Base-by-base conservation (phyloP, 2,113 vertebrate species). In the Syngnathus typhle region DNA sequence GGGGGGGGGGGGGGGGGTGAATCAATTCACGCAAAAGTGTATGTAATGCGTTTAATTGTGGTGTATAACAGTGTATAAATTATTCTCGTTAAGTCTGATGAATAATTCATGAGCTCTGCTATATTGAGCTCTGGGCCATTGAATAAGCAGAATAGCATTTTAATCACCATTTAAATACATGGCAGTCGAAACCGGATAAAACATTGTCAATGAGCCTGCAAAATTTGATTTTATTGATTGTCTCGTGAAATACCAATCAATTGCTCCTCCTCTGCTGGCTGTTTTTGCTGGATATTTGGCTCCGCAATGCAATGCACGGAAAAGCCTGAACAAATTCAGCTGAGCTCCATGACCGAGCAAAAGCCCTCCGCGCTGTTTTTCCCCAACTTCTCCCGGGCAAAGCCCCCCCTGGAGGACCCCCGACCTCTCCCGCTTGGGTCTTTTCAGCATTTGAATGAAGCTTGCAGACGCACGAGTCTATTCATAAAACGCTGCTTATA, bases 301-400 rank as follows among this genome's bases (percentile, higher is more conserved):
- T 41, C 10, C 19, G n/a, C n/a, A n/a, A n/a, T 41, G 38, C 78
- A 62, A 76, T 74, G 70, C 65, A 8, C 27, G 72, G 73, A 77
- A 86, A 83, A 86, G 79, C 82, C 77, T 73, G 80, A 76, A 79
- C 83, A 87, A 87, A 85, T 87, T 77, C 64, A 80, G 75, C 80
- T 84, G 84, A 87, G 82, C 88, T 85, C 85, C 87, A 84, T 88
- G 84, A 86, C 85, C 64, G 80, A 77, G 74, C 75, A 79, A 73
- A 80, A 85, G 81, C 76, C 78, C 85, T 79, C 73, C 80, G 72
- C 73, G 74, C 76, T 86, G 85, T 51, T 89, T 84, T 82, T 82
- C 80, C 85, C 84, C 71, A 64, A 68, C 74, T 59, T 43, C 62
- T 69, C 15, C 64, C 41, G 43, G n/a, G 27, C 27, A 52, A 65